Evolutionary conservation across 2,888 invertebrate species (phyloP).

Genomic region (Xanthia togata): DNA sequence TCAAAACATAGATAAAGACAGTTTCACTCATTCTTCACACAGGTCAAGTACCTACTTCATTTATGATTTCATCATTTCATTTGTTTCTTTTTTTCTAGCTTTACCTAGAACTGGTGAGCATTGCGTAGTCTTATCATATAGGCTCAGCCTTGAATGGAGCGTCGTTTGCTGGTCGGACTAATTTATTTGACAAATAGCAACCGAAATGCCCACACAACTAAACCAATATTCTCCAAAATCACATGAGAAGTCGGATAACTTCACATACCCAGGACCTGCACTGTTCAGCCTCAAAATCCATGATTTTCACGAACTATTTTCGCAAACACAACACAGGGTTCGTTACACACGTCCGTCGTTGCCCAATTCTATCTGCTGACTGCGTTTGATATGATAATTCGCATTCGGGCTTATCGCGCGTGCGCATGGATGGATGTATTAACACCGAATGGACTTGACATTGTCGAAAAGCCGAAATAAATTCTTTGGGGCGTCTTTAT

Average conservation of each 20-base stretch:
- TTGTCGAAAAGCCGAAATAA: background rate
- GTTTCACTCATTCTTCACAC: background rate
- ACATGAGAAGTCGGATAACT: conserved; percentile 11
- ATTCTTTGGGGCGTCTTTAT: background rate
- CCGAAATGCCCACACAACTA: background rate
- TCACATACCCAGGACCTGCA: conserved; percentile 54
- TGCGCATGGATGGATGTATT: conserved; percentile 17
- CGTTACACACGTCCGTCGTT: conserved; percentile 26
- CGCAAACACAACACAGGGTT: conserved; percentile 10
- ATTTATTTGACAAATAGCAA: conserved; percentile 26
- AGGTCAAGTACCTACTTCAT: background rate
- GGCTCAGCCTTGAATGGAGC: conserved; percentile 1
- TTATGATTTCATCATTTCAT: too few species aligned
- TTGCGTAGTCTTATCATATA: background rate
- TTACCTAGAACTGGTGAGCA: background rate
- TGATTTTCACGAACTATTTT: conserved; percentile 14
- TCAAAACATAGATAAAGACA: background rate
- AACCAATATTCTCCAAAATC: background rate
- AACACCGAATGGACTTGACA: conserved; percentile 29
- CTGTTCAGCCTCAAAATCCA: conserved; percentile 48
- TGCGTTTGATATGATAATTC: conserved; percentile 46
- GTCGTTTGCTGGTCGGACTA: conserved; percentile 13
- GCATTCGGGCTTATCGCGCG: conserved; percentile 49
- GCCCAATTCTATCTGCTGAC: conserved; percentile 25
- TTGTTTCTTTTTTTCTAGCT: background rate